Evolutionary conservation across 92 coral and sea anemone genomes (phyloP), one percentile per base, ranked within the genome.

Genomic region (Bergia sp.): DNA sequence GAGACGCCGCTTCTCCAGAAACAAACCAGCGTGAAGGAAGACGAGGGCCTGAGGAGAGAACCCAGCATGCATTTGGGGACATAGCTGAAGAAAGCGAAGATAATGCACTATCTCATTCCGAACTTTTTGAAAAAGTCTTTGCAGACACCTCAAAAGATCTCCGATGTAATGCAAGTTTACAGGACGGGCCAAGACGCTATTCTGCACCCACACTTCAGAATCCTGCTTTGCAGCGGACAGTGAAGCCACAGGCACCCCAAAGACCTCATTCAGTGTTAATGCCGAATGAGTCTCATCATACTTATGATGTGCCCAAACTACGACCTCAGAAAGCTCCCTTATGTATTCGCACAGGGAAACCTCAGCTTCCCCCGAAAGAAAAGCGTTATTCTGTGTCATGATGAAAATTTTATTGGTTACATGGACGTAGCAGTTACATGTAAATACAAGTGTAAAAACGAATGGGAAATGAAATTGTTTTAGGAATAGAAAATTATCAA

Each of bases 241-340:
- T 3, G 2, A 44, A 45, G 9, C 87, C 11, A 37, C 79, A 38
- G 18, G 3, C 77, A 73, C 42, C 77, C 0, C 65, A 38, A 37
- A 74, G 79, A 49, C 87, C 87, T 23, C 65, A 47, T 47, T 84
- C 87, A 0, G 77, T 71, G 13, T 47, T 84, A 44, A 16, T 45
- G 87, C 61, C 37, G 2, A 84, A 67, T 21, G 78, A 84, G 2
- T n/a, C 87, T 3, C 87, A 84, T 37, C 87, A 84, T 47, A 50
- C 47, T 8, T 84, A 84, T 57, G 87, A 84, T n/a, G 87, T 84
- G 15, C 87, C 87, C 43, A 84, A 29, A 84, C 78, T 84, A 40
- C 67, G 79, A 36, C 87, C 87, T 2, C 87, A 84, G 38, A 84
- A 84, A 45, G 87, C 87, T 71, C 87, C 87, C 1, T 69, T 84